Evolutionary conservation across 53 echinoderm and acorn worm species (phyloP), one percentile per base, ranked within the genome.

Genomic region (Holothuria scabra): DNA sequence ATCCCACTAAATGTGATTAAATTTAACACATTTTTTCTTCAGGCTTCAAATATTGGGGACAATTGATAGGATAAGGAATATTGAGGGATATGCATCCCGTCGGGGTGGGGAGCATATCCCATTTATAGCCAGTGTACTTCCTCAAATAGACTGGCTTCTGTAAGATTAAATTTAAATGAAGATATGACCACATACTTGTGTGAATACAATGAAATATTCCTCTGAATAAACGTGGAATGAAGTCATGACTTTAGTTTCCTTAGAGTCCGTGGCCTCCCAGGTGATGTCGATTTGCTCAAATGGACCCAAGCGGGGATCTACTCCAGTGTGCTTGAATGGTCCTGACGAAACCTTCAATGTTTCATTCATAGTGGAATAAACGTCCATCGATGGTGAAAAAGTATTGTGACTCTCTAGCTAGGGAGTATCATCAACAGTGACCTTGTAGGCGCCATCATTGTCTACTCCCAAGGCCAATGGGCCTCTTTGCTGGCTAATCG

Each of bases 401-500:
- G 84, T 84, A 2, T 65, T 18, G 41, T 52, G 60, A 66, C 68
- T 84, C 18, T 84, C 22, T 19, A 84, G 21, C 84, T 68, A 84
- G 21, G 56, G 19, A 19, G 23, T 84, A 66, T 55, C 67, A 37
- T 84, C 67, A 29, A 84, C 52, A 18, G 38, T 34, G 14, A 84
- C 56, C 18, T n/a, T 31, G 16, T 84, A 66, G 24, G 46, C 20
- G 8, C 84, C 84, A 25, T 65, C 84, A 19, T 67, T 24, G 46
- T 65, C 28, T 3, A 84, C 67, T 22, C 38, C 26, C 28, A 66
- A 19, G 25, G 55, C 44, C 44, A 84, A 38, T 48, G 66, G 66
- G 26, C 67, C 49, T 18, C 25, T 18, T 12, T 56, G 14, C 58
- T 57, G 57, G 13, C 26, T 23, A 2, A 78, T 31, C 3, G 46